Conservation (phyloP, 1,140 invertebrate species). For the Micrasema longulum region DNA sequence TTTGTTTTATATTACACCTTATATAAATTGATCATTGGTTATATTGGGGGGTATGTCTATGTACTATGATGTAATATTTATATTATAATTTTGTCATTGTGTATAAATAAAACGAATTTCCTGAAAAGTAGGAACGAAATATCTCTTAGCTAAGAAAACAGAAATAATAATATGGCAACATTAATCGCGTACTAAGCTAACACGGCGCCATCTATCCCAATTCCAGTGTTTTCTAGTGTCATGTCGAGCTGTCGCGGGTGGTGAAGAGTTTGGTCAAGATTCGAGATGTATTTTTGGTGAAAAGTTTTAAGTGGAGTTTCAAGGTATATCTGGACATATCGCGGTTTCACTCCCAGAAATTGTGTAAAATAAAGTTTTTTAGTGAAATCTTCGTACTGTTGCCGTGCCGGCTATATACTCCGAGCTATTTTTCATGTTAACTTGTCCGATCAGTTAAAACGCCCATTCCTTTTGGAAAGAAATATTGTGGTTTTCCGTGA, state of each 20-base stretch:
- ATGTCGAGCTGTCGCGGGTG: conserved; percentile 40
- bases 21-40: no score
- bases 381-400: not conserved
- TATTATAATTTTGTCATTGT: no score
- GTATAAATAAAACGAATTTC: no score
- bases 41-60: no score
- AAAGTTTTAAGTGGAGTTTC: conserved; percentile 31
- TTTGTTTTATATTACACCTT: no score
- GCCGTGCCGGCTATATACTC: not conserved
- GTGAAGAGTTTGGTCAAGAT: not conserved
- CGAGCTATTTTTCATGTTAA: conserved; percentile 33
- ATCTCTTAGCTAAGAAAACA: conserved; percentile 20
- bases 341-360: conserved; percentile 3
- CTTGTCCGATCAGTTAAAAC: conserved; percentile 39
- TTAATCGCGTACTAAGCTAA: not conserved
- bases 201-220: conserved; percentile 15
- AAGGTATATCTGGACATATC: conserved; percentile 8
- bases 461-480: conserved; percentile 41
- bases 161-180: conserved; percentile 6
- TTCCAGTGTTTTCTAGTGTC: conserved; percentile 31
- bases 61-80: no score
- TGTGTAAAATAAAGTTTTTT: conserved; percentile 13
- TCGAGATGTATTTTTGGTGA: conserved; percentile 23
- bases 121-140: no score
- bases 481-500: conserved; percentile 40